Percentiles rank a stretch among this genome's conserved stretches.
Conservation (phyloP, 2,888 invertebrate species). For the Zeuzera pyrina region DNA sequence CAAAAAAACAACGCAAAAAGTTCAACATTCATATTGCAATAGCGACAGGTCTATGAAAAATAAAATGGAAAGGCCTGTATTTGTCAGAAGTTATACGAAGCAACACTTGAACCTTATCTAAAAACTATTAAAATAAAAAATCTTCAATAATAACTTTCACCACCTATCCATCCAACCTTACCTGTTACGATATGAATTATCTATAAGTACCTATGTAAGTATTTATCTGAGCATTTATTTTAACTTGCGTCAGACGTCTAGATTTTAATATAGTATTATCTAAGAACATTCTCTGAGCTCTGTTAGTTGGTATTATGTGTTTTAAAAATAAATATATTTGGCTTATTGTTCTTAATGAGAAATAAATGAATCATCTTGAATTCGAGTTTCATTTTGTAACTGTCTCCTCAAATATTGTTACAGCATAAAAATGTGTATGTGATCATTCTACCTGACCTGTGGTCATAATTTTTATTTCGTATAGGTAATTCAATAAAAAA, state of each 20-base stretch:
- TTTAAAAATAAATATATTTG: conserved; percentile 35
- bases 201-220: conserved; percentile 7
- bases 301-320: conserved; percentile 48
- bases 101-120: no score
- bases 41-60: conserved; percentile 3
- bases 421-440: no score
- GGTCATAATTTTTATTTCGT: no score
- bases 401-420: no score
- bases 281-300: conserved; percentile 43
- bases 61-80: conserved; percentile 56
- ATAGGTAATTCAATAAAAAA: no score
- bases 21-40: conserved; percentile 4
- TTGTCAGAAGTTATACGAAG: conserved; percentile 53
- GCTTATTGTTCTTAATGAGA: conserved; percentile 63
- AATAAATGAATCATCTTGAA: conserved; percentile 63
- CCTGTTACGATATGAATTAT: no score
- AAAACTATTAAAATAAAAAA: no score
- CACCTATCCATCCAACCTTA: no score
- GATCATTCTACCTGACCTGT: no score
- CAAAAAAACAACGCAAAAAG: no score
- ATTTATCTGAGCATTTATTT: no score
- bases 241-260: conserved; percentile 61
- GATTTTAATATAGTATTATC: conserved; percentile 23
- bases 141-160: no score
- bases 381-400: conserved; percentile 46